These are phyloP conservation scores for Pseudochirops cupreus DNA, from an alignment of 2,797 vertebrate species.

Conservation along the genomic window DNA sequence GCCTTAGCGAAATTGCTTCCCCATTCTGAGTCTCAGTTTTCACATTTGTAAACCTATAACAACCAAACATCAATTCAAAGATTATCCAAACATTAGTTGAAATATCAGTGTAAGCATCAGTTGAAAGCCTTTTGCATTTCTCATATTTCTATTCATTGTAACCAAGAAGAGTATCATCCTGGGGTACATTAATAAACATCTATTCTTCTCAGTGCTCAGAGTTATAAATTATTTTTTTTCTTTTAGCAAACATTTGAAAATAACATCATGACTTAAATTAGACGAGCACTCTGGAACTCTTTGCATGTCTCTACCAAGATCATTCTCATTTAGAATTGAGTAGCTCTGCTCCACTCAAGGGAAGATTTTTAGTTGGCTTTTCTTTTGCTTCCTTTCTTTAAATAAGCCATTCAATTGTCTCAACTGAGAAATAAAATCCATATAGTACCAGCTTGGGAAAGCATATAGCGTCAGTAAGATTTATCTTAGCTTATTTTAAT, in stretches of 20 bases:
- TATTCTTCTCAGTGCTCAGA: background rate
- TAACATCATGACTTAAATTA: background rate
- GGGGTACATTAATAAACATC: background rate
- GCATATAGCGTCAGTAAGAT: background rate
- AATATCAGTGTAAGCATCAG: background rate
- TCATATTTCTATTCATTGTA: background rate
- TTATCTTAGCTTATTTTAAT: conserved; percentile 20
- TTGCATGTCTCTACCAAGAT: background rate
- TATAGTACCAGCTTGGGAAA: background rate
- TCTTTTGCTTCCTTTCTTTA: background rate
- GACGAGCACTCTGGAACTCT: background rate
- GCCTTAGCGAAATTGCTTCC: background rate
- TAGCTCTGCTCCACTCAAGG: background rate
- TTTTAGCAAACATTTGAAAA: background rate
- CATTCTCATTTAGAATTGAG: background rate
- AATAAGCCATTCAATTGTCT: background rate
- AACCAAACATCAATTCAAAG: background rate
- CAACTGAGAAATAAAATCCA: background rate
- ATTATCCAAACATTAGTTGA: background rate
- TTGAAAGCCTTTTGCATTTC: background rate
- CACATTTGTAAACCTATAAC: background rate
- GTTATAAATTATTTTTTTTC: background rate
- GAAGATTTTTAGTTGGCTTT: background rate
- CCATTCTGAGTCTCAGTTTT: background rate
- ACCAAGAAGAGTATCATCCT: background rate